Percentiles rank a stretch among this genome's conserved stretches.
Conservation (phyloP, 2,888 invertebrate species). For the Physocephala rufipes region DNA sequence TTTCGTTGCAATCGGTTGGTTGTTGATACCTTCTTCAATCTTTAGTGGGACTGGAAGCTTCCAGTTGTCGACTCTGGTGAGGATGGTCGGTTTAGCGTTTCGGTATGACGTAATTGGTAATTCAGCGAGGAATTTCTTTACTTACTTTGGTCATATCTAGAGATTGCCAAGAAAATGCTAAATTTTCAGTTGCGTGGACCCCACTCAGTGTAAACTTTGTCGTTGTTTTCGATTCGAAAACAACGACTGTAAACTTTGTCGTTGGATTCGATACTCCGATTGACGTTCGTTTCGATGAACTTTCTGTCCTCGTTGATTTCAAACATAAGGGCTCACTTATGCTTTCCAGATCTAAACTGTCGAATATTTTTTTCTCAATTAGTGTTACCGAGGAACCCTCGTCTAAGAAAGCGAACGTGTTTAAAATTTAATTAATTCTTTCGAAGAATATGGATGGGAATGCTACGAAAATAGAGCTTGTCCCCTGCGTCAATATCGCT, state of each 20-base stretch:
- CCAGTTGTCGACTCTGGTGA: slow-evolving; percentile 35
- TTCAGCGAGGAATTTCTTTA: neutral
- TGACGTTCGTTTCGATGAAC: slow-evolving; percentile 2
- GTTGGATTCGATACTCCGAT: slow-evolving; percentile 12
- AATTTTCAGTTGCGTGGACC: neutral
- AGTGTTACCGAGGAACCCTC: slow-evolving; percentile 33
- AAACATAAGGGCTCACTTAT: slow-evolving; percentile 19
- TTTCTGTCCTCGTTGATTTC: slow-evolving; percentile 21
- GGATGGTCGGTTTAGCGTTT: slow-evolving; percentile 24
- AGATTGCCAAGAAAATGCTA: neutral
- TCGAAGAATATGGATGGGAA: slow-evolving; percentile 11
- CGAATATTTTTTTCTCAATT: slow-evolving; percentile 32
- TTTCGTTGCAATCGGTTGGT: slow-evolving; percentile 34
- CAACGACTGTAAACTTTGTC: too few species aligned
- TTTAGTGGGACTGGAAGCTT: slow-evolving; percentile 33
- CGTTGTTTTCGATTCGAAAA: too few species aligned
- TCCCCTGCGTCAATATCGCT: neutral
- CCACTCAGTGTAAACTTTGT: neutral
- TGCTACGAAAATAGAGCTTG: slow-evolving; percentile 10
- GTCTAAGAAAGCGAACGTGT: slow-evolving; percentile 31
- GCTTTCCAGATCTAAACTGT: slow-evolving; percentile 18
- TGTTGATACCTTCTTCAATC: slow-evolving; percentile 27
- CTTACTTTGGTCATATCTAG: neutral
- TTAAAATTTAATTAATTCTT: slow-evolving; percentile 14
- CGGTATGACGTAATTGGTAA: neutral